Percentiles rank a stretch among this genome's conserved stretches.
These are phyloP conservation scores for Caenorhabditis imperialis DNA, from an alignment of 2,888 invertebrate species.

Conservation along the genomic window DNA sequence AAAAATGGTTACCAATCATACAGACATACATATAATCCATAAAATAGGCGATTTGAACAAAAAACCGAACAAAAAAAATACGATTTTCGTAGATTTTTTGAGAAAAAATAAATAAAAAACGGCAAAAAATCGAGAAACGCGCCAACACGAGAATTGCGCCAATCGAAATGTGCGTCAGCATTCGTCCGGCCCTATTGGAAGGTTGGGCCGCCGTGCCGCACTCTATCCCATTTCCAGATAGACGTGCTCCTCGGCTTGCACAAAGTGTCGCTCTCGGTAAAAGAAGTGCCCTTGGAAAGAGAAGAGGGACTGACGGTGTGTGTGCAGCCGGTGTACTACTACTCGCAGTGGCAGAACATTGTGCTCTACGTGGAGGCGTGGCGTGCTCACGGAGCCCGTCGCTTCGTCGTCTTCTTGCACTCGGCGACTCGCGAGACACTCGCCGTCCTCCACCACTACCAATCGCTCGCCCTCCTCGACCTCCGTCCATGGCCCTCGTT, in stretches of 20 bases:
- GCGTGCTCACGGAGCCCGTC: slow-evolving; percentile 53
- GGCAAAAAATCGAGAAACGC: too few species aligned
- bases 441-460: slow-evolving; percentile 55
- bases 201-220: too few species aligned
- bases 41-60: too few species aligned
- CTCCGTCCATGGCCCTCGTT: slow-evolving; percentile 33
- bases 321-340: slow-evolving; percentile 40
- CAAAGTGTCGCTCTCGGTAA: slow-evolving; percentile 12
- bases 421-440: slow-evolving; percentile 50
- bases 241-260: slow-evolving; percentile 11
- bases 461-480: slow-evolving; percentile 22
- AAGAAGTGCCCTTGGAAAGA: slow-evolving; percentile 13
- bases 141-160: too few species aligned
- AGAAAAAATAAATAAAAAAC: too few species aligned
- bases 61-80: too few species aligned
- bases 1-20: too few species aligned
- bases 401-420: slow-evolving; percentile 62
- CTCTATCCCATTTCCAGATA: too few species aligned
- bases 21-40: too few species aligned
- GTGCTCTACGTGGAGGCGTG: slow-evolving; percentile 48
- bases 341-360: slow-evolving; percentile 40
- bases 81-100: too few species aligned
- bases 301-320: slow-evolving; percentile 34
- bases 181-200: too few species aligned
- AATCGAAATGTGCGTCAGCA: too few species aligned